A percentile compares a stretch with the other conserved stretches of the same genome.
Conservation (phyloP, 2,888 invertebrate species). For the Congeria kusceri region DNA sequence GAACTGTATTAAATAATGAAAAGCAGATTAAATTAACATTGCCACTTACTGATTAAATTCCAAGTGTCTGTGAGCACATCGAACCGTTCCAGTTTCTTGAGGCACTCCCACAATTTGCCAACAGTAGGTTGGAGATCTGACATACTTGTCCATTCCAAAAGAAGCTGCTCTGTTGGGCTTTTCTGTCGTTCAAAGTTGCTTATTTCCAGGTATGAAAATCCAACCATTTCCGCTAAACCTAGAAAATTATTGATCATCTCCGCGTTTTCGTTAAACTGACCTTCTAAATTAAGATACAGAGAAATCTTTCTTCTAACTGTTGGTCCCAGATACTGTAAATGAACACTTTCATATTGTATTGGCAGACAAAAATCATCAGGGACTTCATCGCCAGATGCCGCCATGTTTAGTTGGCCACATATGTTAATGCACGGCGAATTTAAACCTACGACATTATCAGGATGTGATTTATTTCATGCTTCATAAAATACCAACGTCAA, state of each 20-base stretch:
- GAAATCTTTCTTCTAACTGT: constrained; percentile 64
- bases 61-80: constrained; percentile 73
- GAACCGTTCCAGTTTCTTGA: constrained; percentile 66
- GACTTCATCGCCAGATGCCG: neutral
- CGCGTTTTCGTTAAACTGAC: constrained; percentile 60
- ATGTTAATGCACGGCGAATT: neutral
- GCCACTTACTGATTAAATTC: constrained; percentile 67
- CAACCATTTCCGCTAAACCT: constrained; percentile 75
- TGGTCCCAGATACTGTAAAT: constrained; percentile 67
- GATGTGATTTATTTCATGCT: neutral
- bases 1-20: too few species aligned
- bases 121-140: constrained; percentile 69
- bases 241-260: constrained; percentile 70
- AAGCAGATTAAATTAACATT: too few species aligned
- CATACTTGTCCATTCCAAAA: constrained; percentile 70
- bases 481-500: neutral
- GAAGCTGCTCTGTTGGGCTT: constrained; percentile 70
- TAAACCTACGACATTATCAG: neutral
- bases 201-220: constrained; percentile 73
- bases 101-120: constrained; percentile 68
- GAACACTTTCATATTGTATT: constrained; percentile 55
- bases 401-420: neutral
- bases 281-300: constrained; percentile 68
- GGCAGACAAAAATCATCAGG: constrained; percentile 48
- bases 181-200: constrained; percentile 67